Evolutionary conservation across 2,113 vertebrate genomes (phyloP).

Genomic region (Nothobranchius kuhntae): DNA sequence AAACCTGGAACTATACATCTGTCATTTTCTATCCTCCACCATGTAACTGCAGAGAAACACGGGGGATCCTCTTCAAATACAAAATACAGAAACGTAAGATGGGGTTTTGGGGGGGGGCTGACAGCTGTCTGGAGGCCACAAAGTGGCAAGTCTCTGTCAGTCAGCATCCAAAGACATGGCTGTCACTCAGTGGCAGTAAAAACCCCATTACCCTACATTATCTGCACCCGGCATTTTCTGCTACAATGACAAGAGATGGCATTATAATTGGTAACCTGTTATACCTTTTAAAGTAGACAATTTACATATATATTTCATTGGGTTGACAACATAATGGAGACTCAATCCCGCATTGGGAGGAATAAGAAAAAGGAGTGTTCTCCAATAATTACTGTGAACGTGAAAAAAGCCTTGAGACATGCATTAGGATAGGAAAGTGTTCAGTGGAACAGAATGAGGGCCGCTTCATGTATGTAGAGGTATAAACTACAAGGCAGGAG

Average conservation of each 20-base stretch:
- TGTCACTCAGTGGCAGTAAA: slow-evolving; percentile 18
- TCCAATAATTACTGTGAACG: slow-evolving; percentile 38
- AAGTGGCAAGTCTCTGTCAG: slow-evolving; percentile 6
- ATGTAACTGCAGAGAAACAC: not conserved
- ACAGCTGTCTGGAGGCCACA: not conserved
- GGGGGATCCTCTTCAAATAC: slow-evolving; percentile 3
- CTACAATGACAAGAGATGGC: slow-evolving; percentile 6
- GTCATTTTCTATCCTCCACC: not conserved
- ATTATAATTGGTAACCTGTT: slow-evolving; percentile 8
- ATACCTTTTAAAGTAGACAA: slow-evolving; percentile 7
- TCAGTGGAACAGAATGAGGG: slow-evolving; percentile 25
- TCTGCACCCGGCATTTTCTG: slow-evolving; percentile 4
- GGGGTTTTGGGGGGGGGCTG: not conserved
- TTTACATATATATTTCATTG: slow-evolving; percentile 28
- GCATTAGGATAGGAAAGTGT: slow-evolving; percentile 24
- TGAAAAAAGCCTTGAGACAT: slow-evolving; percentile 33
- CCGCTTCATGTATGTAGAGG: slow-evolving; percentile 41
- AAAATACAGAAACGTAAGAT: slow-evolving; percentile 1
- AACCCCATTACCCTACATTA: slow-evolving; percentile 14
- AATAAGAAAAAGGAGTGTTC: slow-evolving; percentile 21
- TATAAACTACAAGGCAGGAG: slow-evolving; percentile 24
- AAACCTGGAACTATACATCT: not conserved
- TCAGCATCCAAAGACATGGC: slow-evolving; percentile 2
- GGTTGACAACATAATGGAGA: slow-evolving; percentile 41
- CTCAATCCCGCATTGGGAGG: not conserved